Evolutionary conservation across 2,797 vertebrate species (phyloP), one percentile per base, ranked within the genome.

Genomic region (Peromyscus aztecus): DNA sequence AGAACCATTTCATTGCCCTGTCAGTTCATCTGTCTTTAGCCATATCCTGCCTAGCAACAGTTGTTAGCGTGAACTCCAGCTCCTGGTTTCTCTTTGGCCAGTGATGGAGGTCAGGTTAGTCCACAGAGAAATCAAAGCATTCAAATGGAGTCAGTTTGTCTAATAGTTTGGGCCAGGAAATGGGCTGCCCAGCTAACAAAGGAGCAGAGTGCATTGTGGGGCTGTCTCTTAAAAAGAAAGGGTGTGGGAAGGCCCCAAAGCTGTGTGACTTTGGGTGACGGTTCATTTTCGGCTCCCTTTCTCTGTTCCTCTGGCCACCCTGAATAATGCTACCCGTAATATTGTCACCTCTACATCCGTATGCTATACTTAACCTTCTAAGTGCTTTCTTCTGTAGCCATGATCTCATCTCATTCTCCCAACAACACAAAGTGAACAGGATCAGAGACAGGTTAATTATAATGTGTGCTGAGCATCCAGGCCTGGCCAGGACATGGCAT

Each of bases 401-500:
- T 96, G 96, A 97, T 96, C 96, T 97, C 95, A 94, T 97, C 96
- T 93, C 86, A 57, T 95, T 97, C 85, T 93, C 43, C 71, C 94
- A 97, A 90, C 73, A 93, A 78, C 11, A 34, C 67, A 40, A 73
- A 96, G 80, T 81, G 92, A 94, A 61, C 14, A 16, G 94, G 76
- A 94, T 95, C 67, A 88, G 90, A 97, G 67, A 86, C 77, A 94
- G 77, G 78, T 94, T 96, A 75, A 96, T 97, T 95, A 94, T 92
- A 21, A 94, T 78, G 73, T 84, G 76, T 82, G 27, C 88, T 2
- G 8, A 95, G 77, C 55, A 17, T 73, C 69, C 93, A 89, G 90
- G 77, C 88, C 40, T 11, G 11, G 76, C 89, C 55, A 52, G 87
- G 43, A 90, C 16, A 4, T 55, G 34, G 49, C 71, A 43, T 82